These are phyloP conservation scores for Montipora cactus DNA, from an alignment of 64 coral and sea anemone genomes.

Conservation along the genomic window DNA sequence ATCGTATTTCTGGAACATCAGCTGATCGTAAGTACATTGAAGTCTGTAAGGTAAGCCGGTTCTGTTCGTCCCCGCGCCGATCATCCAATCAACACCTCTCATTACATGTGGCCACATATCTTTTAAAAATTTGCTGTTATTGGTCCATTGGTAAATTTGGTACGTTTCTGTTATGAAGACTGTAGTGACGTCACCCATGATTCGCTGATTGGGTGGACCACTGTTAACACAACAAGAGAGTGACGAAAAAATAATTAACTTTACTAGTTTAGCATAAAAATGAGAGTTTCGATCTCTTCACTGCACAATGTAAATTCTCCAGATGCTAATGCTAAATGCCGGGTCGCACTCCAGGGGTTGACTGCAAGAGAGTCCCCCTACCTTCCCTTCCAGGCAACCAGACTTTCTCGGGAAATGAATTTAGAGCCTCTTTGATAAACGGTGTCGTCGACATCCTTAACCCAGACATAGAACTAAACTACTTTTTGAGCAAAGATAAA, in stretches of 20 bases:
- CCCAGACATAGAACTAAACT: too few species aligned
- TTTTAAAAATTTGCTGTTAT: conserved; percentile 43
- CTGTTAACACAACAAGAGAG: neutral
- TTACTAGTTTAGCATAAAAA: too few species aligned
- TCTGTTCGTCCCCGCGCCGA: conserved; percentile 45
- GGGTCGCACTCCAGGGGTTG: too few species aligned
- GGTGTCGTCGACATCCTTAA: too few species aligned
- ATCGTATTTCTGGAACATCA: conserved; percentile 47
- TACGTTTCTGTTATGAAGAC: conserved; percentile 48
- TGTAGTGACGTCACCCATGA: conserved; percentile 49
- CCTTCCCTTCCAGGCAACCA: too few species aligned
- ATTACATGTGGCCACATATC: conserved; percentile 70
- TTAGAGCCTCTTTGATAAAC: too few species aligned
- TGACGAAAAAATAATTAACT: too few species aligned
- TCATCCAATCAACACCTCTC: conserved; percentile 58
- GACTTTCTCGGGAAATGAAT: too few species aligned
- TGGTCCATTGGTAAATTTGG: conserved; percentile 79
- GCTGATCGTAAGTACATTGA: conserved; percentile 69
- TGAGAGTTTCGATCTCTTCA: too few species aligned
- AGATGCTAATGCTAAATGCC: neutral
- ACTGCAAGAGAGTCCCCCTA: too few species aligned
- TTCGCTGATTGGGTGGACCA: conserved; percentile 5
- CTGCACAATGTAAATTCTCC: neutral
- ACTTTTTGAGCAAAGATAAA: too few species aligned
- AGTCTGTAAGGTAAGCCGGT: conserved; percentile 57